phyloP scores from a whole-genome alignment of 2,797 vertebrate species.

The Trachurus trachurus region DNA sequence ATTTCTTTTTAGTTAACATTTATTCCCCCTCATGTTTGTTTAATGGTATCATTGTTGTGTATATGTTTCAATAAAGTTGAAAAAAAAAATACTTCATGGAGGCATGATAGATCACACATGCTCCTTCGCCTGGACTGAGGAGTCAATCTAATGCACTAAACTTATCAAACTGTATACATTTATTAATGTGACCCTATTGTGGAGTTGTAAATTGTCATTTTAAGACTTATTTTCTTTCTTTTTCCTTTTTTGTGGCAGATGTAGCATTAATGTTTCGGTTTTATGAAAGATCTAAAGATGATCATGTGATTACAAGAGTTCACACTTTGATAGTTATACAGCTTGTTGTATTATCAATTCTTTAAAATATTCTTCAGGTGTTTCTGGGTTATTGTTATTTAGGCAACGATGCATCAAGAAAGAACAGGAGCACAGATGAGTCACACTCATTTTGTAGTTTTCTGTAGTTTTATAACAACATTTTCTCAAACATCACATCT shows the following conservation, averaged over 20 bases:
- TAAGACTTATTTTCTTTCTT: neutral
- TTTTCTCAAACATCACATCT: constrained; percentile 64
- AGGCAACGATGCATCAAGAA: neutral
- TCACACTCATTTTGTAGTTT: neutral
- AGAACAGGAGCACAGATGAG: neutral
- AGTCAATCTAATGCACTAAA: neutral
- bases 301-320: neutral
- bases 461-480: constrained; percentile 73
- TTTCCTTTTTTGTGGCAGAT: neutral
- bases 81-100: no score
- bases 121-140: neutral
- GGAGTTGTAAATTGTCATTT: neutral
- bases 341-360: no score
- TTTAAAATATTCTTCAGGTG: neutral
- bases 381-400: neutral
- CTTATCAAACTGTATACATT: neutral
- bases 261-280: neutral
- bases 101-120: no score
- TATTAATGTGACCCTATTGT: neutral
- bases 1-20: no score
- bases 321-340: neutral
- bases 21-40: no score
- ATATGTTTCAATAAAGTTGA: no score
- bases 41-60: no score
- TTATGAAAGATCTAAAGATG: neutral